Base-by-base conservation (phyloP, 2,113 vertebrate genomes). In the Petroica traversi region DNA sequence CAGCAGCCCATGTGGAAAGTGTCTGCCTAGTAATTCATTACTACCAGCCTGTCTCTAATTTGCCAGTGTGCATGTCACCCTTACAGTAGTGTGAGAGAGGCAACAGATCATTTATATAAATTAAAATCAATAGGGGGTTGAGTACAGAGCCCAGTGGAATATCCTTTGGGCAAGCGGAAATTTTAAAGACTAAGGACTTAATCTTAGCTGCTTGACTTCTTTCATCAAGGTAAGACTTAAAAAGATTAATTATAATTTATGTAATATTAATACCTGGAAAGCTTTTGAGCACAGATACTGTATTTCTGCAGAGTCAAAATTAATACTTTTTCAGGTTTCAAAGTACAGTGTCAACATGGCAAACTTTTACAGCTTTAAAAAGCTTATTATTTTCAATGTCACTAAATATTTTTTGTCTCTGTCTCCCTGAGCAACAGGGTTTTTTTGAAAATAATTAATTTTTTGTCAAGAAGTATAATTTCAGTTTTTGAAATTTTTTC, bases 191-290 rank as follows among this genome's bases (percentile, higher is more conserved):
- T 89, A 86, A 85, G 58, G 95, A 89, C 88, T 96, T 97, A 97
- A 96, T 97, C 68, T 96, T 96, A 97, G 83, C 77, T 96, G 45
- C 92, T 97, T 97, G 93, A 46, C 59, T 96, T 97, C 67, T 96
- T 95, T 96, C 73, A 97, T 95, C 67, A 96, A 97, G 88, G 86
- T 88, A 96, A 97, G n/a, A 93, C 93, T 97, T 94, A 55, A 96
- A 97, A 97, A 87, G 85, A 96, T 97, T 97, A 98, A 97, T 98
- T 98, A 96, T 92, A 93, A 97, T 97, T 97, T 96, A 94, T 94
- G 41, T 95, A 94, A 92, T 80, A 96, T 91, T 96, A 95, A 96
- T 94, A 97, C 80, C 86, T 95, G 77, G n/a, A 87, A 97, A 90
- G 67, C 33, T 95, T 97, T 92, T 91, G 58, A 94, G 48, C 93